Percentiles rank a stretch among this genome's conserved stretches.
Evolutionary conservation across 2,888 invertebrate species (phyloP).

Genomic region (Tipula confusa): DNA sequence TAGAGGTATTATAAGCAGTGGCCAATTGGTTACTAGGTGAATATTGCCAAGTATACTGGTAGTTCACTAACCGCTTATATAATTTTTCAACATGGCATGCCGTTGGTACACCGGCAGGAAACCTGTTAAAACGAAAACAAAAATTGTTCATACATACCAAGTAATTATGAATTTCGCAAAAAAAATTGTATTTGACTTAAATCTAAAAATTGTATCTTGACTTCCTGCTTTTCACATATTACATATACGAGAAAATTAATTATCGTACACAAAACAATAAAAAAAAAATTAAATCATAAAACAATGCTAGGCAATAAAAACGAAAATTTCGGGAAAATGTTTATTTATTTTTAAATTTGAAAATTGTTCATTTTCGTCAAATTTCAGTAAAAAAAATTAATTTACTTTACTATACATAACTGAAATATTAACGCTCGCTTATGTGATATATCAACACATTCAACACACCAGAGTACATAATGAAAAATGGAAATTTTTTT

Average conservation of each 20-base stretch:
- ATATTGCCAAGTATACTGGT: too few species aligned
- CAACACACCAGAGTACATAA: neutral
- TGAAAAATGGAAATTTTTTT: neutral
- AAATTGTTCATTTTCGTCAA: neutral
- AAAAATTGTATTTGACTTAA: too few species aligned
- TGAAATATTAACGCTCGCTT: neutral
- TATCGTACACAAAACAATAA: neutral
- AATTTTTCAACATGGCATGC: too few species aligned
- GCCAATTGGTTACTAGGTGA: too few species aligned
- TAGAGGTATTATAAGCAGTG: too few species aligned
- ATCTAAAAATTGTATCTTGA: too few species aligned
- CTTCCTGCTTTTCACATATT: neutral
- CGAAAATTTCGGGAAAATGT: neutral
- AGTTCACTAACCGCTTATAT: too few species aligned
- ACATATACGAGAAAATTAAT: neutral
- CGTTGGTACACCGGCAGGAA: too few species aligned
- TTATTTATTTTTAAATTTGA: neutral
- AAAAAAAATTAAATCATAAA: neutral
- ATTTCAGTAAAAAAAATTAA: neutral
- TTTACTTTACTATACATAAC: neutral
- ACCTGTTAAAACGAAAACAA: too few species aligned
- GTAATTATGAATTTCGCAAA: too few species aligned
- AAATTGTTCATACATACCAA: too few species aligned
- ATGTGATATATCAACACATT: neutral
- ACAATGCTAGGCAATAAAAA: neutral